Evolutionary conservation across 2,888 invertebrate genomes (phyloP).

Genomic region (Apamea crenata): DNA sequence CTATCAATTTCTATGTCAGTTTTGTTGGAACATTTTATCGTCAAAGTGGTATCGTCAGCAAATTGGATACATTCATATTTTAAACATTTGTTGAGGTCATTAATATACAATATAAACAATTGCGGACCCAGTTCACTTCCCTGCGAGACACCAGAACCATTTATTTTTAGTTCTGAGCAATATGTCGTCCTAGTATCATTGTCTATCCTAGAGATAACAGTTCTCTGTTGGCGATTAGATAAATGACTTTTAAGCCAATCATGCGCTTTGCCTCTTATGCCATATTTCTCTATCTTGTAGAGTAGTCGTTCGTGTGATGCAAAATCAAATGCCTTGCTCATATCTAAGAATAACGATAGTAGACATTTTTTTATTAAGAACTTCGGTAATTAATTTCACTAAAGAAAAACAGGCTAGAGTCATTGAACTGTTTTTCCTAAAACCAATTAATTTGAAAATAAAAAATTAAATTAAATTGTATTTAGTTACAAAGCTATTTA

Average conservation of each 20-base stretch:
- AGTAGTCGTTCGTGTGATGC: neutral
- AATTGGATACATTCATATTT: no score
- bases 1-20: neutral
- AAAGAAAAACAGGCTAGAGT: no score
- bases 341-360: no score
- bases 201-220: neutral
- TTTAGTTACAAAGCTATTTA: no score
- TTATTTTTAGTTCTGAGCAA: neutral
- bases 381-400: no score
- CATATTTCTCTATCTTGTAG: neutral
- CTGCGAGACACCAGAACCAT: neutral
- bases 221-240: neutral
- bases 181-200: neutral
- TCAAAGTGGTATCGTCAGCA: neutral
- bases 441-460: no score
- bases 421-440: no score
- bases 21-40: neutral
- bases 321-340: neutral
- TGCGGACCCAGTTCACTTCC: no score
- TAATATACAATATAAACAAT: no score
- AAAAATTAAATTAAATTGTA: no score
- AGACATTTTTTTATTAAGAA: no score
- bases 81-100: no score
- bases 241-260: neutral
- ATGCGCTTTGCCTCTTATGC: neutral